Conservation (phyloP, 2,888 invertebrate species). For the Chalcis sispes region DNA sequence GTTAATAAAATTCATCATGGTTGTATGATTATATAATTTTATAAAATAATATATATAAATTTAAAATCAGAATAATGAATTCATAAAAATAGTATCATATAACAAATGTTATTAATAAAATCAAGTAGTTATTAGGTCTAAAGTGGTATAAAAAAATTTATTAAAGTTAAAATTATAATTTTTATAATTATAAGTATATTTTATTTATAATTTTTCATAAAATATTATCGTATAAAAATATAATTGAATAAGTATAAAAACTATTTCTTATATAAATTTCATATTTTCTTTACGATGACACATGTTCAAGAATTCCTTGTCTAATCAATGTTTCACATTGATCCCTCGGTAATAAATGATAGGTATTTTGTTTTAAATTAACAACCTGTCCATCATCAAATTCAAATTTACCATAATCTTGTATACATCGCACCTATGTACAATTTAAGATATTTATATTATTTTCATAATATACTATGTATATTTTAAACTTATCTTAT, state of each 20-base stretch:
- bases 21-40: no score
- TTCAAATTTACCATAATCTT: slow-evolving; percentile 96
- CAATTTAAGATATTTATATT: slow-evolving; percentile 30
- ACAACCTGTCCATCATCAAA: slow-evolving; percentile 95
- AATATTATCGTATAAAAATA: background rate
- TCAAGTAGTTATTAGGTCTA: no score
- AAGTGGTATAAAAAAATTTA: no score
- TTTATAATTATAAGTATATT: background rate
- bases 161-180: background rate
- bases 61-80: no score
- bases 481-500: background rate
- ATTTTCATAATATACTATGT: background rate
- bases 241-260: slow-evolving; percentile 11
- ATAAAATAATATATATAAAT: no score
- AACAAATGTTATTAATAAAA: no score
- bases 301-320: slow-evolving; percentile 91
- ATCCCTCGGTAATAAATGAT: slow-evolving; percentile 91
- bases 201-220: background rate
- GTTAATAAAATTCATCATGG: no score
- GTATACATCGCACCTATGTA: slow-evolving; percentile 83
- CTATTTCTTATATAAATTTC: slow-evolving; percentile 15
- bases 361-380: slow-evolving; percentile 91
- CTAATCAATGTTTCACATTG: slow-evolving; percentile 94
- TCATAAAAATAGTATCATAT: no score
- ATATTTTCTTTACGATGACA: slow-evolving; percentile 72